These are phyloP conservation scores for Daktulosphaira vitifoliae DNA, from an alignment of 1,140 invertebrate species.

Conservation along the genomic window DNA sequence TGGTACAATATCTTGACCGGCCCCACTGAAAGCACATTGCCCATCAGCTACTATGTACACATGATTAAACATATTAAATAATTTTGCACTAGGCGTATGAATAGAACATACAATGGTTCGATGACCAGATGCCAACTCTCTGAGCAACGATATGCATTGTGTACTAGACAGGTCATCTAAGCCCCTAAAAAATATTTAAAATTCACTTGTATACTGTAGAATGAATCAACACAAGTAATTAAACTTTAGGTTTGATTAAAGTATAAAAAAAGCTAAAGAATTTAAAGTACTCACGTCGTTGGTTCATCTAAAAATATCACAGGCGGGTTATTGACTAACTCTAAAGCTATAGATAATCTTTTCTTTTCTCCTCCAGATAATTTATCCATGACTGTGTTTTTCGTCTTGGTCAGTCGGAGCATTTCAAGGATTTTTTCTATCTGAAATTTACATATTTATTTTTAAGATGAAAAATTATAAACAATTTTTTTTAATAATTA, in stretches of 20 bases:
- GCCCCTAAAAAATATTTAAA: constrained; percentile 50
- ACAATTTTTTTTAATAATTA: not conserved
- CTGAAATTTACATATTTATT: constrained; percentile 45
- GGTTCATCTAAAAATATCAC: constrained; percentile 76
- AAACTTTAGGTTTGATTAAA: too few relatives aligned
- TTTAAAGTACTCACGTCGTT: constrained; percentile 73
- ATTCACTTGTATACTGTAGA: too few relatives aligned
- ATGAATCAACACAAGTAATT: too few relatives aligned
- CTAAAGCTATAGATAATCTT: constrained; percentile 80
- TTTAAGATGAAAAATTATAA: not conserved
- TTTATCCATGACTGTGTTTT: constrained; percentile 58
- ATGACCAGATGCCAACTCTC: constrained; percentile 66
- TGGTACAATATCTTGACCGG: constrained; percentile 55
- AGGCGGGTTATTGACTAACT: constrained; percentile 91
- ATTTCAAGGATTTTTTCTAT: constrained; percentile 61
- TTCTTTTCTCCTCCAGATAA: constrained; percentile 90
- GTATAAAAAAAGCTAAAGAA: too few relatives aligned
- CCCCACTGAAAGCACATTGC: constrained; percentile 65
- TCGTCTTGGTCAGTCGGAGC: constrained; percentile 52
- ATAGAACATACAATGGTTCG: constrained; percentile 83
- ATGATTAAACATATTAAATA: constrained; percentile 68
- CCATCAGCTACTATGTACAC: constrained; percentile 65
- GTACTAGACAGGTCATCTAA: constrained; percentile 66
- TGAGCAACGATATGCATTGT: constrained; percentile 64
- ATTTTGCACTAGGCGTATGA: constrained; percentile 76